Base-by-base conservation (phyloP, 1,140 invertebrate species). In the Phymastichus coffea region DNA sequence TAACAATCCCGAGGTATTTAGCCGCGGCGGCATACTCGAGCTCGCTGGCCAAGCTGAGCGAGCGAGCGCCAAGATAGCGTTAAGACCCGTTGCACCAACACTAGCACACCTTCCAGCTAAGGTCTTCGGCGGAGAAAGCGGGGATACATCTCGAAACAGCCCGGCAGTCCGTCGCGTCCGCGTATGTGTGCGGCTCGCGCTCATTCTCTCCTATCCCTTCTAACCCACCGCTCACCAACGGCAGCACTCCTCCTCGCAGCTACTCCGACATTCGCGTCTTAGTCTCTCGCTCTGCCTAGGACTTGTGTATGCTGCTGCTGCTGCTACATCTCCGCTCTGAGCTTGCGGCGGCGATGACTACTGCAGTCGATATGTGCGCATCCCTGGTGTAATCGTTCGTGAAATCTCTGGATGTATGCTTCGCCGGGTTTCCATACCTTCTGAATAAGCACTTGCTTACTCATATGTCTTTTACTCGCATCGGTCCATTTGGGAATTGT, bases 1-100 rank as follows among this genome's bases (percentile, higher is more conserved):
- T 80, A 80, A 80, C 78, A 79, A 79, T 79, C 75, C 76, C 77
- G 78, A 78, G 76, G 77, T 79, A 80, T 79, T 79, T 79, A 80
- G 77, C 76, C 70, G 74, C 69, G 23, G 57, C 51, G 19, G 57
- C 48, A 37, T 26, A 69, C 63, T 69, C 70, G 66, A 54, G 61
- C 33, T 28, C 40, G 25, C 53, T 37, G 10, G 22, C 56, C 55
- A 30, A n/a, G n/a, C n/a, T n/a, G n/a, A n/a, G n/a, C n/a, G n/a
- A n/a, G n/a, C n/a, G n/a, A 19, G 74, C 74, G 70, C 75, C 71
- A 77, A 79, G 76, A 78, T 77, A 77, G 71, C 71, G 72, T 74
- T 76, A 78, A 78, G 76, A 77, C 76, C 73, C 72, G 76, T 73
- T 73, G 74, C 70, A 69, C 63, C 22, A 38, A 49, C 26, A 28